Percentiles rank a stretch among this genome's conserved stretches.
These are phyloP conservation scores for Protosalanx chinensis DNA, from an alignment of 2,797 vertebrate species.

Conservation along the genomic window DNA sequence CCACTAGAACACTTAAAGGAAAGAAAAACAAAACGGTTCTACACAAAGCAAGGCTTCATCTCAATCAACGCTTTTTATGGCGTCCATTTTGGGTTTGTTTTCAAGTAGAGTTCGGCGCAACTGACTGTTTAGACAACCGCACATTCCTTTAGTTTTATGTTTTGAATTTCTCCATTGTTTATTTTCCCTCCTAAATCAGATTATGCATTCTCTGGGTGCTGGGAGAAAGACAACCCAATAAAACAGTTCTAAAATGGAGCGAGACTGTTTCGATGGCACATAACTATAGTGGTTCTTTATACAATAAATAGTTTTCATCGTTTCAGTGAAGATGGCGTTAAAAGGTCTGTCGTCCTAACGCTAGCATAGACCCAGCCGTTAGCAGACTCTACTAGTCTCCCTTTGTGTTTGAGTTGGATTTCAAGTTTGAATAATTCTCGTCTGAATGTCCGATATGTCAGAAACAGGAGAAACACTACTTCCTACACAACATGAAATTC, in stretches of 20 bases:
- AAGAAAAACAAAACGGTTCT: constrained; percentile 25
- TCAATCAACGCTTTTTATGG: constrained; percentile 28
- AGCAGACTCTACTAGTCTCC: not conserved
- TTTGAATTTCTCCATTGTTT: not conserved
- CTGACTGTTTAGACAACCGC: constrained; percentile 13
- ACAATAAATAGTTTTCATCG: constrained; percentile 60
- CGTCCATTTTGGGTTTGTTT: constrained; percentile 52
- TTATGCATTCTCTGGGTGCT: not conserved
- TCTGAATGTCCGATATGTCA: constrained; percentile 52
- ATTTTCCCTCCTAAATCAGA: constrained; percentile 14
- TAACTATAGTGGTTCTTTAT: constrained; percentile 47
- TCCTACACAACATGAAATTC: constrained; percentile 42
- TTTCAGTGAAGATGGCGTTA: constrained; percentile 27
- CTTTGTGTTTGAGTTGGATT: constrained; percentile 23
- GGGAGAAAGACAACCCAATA: not conserved
- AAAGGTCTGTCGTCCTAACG: constrained; percentile 15
- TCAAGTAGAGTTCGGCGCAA: constrained; percentile 57
- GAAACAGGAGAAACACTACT: constrained; percentile 41
- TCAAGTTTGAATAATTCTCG: constrained; percentile 56
- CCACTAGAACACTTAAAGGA: constrained; percentile 23
- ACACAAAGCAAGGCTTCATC: constrained; percentile 18
- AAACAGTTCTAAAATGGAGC: not conserved
- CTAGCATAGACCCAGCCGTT: not conserved
- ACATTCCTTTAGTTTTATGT: not conserved
- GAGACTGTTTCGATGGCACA: constrained; percentile 24